Evolutionary conservation across 2,888 invertebrate species (phyloP).

Genomic region (Melinopterus prodromus): DNA sequence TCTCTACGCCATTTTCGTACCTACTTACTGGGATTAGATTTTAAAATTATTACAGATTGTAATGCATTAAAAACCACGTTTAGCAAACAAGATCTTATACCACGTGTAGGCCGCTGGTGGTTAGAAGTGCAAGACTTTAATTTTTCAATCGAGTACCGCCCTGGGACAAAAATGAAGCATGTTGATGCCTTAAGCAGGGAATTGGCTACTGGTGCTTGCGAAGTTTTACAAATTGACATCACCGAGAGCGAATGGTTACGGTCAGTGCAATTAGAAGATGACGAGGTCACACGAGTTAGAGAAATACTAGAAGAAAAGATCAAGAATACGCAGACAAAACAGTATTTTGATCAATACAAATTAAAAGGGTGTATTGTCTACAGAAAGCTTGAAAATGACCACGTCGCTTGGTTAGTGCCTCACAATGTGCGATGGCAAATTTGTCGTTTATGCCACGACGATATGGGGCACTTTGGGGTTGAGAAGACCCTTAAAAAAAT

Average conservation of each 20-base stretch:
- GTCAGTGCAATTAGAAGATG: no score
- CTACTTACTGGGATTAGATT: constrained; percentile 25
- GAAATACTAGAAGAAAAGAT: no score
- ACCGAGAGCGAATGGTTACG: no score
- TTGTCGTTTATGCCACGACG: constrained; percentile 46
- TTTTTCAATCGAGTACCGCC: constrained; percentile 24
- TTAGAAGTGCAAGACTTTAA: constrained; percentile 39
- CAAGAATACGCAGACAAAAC: no score
- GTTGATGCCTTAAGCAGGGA: constrained; percentile 31
- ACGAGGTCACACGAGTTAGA: no score
- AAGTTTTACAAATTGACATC: no score
- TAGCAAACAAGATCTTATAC: constrained; percentile 26
- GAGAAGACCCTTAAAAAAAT: constrained; percentile 48
- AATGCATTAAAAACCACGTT: constrained; percentile 33
- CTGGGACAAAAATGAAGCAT: constrained; percentile 31
- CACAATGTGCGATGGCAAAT: no score
- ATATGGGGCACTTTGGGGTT: constrained; percentile 51
- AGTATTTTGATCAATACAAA: no score
- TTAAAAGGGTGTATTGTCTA: no score
- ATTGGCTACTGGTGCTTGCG: no score
- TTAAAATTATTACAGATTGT: constrained; percentile 32
- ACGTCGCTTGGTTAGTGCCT: no score
- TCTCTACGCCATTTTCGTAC: constrained; percentile 34
- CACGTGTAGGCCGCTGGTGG: constrained; percentile 38
- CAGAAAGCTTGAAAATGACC: no score